Base-by-base conservation (phyloP, 2,888 invertebrate genomes). In the Dynastes maya region DNA sequence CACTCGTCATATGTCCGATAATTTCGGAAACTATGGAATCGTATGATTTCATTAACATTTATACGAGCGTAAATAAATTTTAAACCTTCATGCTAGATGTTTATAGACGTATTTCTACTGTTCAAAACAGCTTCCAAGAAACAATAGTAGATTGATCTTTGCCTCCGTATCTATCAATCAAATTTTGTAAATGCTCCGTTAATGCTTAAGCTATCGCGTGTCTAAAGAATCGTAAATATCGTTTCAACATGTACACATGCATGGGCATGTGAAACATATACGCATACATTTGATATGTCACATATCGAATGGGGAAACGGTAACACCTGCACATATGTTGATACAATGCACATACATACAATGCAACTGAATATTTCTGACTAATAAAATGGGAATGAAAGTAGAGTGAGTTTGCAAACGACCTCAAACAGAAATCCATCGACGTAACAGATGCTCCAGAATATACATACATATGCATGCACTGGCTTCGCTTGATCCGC, bases 331-430 rank as follows among this genome's bases (percentile, higher is more conserved):
- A n/a, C 22, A 2, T 8, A 68, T 13, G 49, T 58, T 27, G 32
- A 37, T 37, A 37, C 32, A 5, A 37, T 5, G 32, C 32, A 13
- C 22, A 2, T 2, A 68, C 27, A 68, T 58, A 58, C 16, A 22
- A 51, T 68, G 68, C 68, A 68, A 68, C 27, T 51, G 29, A 68
- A 68, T 68, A 27, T 68, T 27, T 51, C 68, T 68, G 68, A 68
- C 51, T 51, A 68, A 68, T 51, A 68, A 68, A 68, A 27, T 68
- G 11, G 27, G 51, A 68, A 68, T 68, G 45, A 51, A 49, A 68
- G 68, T 29, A 16, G 51, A 13, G 2, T 63, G 1, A 27, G 29
- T 32, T 29, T 63, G 13, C 63, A 32, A 63, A 63, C 2, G 11
- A 63, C 63, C 63, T 63, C 22, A 58, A 58, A 58, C n/a, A 58